Percentiles rank a stretch among this genome's conserved stretches.
phyloP scores from a whole-genome alignment of 1,140 invertebrate genomes.

The Drosophila subobscura region DNA sequence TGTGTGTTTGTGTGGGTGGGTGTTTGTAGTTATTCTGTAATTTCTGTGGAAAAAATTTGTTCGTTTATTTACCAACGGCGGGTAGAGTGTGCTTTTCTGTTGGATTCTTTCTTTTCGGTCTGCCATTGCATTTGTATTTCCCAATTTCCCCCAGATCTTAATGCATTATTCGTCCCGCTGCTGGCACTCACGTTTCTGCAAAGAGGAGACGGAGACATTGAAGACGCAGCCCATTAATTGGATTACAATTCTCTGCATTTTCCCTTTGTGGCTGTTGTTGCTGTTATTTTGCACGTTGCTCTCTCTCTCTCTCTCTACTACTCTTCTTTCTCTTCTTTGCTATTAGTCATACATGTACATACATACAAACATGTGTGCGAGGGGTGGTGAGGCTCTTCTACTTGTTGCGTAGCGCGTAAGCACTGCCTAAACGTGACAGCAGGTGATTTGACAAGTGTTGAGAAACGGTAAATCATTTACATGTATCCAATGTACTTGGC shows the following conservation, averaged over 20 bases:
- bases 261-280: slow-evolving; percentile 32
- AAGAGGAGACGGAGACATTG: slow-evolving; percentile 37
- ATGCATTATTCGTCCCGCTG: slow-evolving; percentile 2
- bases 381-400: slow-evolving; percentile 33
- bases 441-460: not conserved
- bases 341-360: slow-evolving; percentile 43
- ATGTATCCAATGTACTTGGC: too few relatives aligned
- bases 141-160: slow-evolving; percentile 28
- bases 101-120: slow-evolving; percentile 30
- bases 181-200: slow-evolving; percentile 37
- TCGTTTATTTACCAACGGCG: slow-evolving; percentile 17
- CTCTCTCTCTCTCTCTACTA: not conserved
- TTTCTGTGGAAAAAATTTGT: slow-evolving; percentile 37
- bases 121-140: slow-evolving; percentile 47
- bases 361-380: not conserved
- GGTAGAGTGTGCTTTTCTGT: slow-evolving; percentile 5
- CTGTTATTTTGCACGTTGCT: slow-evolving; percentile 48
- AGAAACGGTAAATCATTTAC: too few relatives aligned
- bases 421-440: too few relatives aligned
- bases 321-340: slow-evolving; percentile 18
- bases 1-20: slow-evolving; percentile 21
- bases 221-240: slow-evolving; percentile 64
- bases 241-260: slow-evolving; percentile 66
- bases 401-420: slow-evolving; percentile 52
- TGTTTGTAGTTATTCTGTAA: slow-evolving; percentile 26